Evolutionary conservation across 2,797 vertebrate genomes (phyloP).

Genomic region (Xenopus petersii): DNA sequence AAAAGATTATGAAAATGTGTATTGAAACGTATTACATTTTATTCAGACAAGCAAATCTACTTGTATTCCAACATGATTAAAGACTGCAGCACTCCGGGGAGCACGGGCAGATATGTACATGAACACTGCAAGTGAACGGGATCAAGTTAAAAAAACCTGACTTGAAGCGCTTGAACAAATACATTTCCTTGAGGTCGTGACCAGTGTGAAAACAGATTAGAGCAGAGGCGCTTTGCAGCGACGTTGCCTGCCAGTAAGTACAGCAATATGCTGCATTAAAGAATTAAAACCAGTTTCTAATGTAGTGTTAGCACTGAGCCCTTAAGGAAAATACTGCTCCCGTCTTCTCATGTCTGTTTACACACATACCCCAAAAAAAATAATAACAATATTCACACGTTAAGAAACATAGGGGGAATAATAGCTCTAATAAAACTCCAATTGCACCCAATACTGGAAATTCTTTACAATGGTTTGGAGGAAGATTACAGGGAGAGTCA

Average conservation of each 20-base stretch:
- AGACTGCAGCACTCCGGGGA: slow-evolving; percentile 66
- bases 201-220: slow-evolving; percentile 71
- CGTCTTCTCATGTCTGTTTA: slow-evolving; percentile 52
- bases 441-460: slow-evolving; percentile 63
- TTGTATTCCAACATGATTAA: slow-evolving; percentile 78
- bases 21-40: slow-evolving; percentile 74
- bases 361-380: slow-evolving; percentile 45
- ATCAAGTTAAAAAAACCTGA: slow-evolving; percentile 79
- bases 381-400: slow-evolving; percentile 52
- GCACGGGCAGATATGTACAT: slow-evolving; percentile 67
- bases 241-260: slow-evolving; percentile 65
- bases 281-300: slow-evolving; percentile 72
- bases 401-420: slow-evolving; percentile 56
- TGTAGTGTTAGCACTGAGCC: slow-evolving; percentile 77
- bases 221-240: slow-evolving; percentile 64
- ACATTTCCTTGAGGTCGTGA: slow-evolving; percentile 58
- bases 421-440: slow-evolving; percentile 59
- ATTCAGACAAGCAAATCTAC: slow-evolving; percentile 80
- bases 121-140: slow-evolving; percentile 68
- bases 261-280: slow-evolving; percentile 85
- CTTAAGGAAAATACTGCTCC: slow-evolving; percentile 66
- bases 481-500: slow-evolving; percentile 12
- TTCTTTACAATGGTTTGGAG: slow-evolving; percentile 51
- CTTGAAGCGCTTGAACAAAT: slow-evolving; percentile 67
- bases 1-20: slow-evolving; percentile 22